Evolutionary conservation across 2,888 invertebrate species (phyloP).

Genomic region (Pseudoips prasinana): DNA sequence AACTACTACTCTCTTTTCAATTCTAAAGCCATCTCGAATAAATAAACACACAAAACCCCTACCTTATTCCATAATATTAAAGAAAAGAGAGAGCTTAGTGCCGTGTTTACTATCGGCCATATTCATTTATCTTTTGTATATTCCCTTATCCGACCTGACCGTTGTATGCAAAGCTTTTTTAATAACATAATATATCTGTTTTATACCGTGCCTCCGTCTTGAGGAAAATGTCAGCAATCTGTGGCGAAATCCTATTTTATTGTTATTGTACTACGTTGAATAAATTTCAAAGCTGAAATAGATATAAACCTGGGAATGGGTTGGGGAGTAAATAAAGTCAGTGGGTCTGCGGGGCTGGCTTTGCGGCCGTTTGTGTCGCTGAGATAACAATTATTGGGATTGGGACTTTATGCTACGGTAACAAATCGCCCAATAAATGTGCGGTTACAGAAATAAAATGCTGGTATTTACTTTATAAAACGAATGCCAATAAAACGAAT

Average conservation of each 20-base stretch:
- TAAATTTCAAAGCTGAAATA: slow-evolving; percentile 53
- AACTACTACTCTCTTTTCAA: background rate
- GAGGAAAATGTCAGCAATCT: slow-evolving; percentile 75
- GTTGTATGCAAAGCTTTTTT: slow-evolving; percentile 68
- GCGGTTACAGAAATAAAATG: slow-evolving; percentile 26
- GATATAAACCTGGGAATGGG: slow-evolving; percentile 70
- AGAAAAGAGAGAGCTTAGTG: slow-evolving; percentile 16
- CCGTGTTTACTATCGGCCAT: slow-evolving; percentile 24
- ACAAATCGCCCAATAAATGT: slow-evolving; percentile 45
- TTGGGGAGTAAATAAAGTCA: slow-evolving; percentile 68
- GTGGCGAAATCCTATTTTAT: slow-evolving; percentile 72
- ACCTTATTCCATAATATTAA: slow-evolving; percentile 9
- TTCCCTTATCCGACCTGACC: slow-evolving; percentile 39
- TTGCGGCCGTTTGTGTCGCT: slow-evolving; percentile 48
- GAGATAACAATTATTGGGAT: slow-evolving; percentile 73
- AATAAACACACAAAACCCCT: background rate
- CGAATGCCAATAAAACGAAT: slow-evolving; percentile 13
- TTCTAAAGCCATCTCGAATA: background rate
- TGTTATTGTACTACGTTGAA: slow-evolving; percentile 74
- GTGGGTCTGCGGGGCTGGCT: slow-evolving; percentile 44
- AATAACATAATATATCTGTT: slow-evolving; percentile 63
- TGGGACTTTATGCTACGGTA: slow-evolving; percentile 53
- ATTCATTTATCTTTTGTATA: slow-evolving; percentile 36
- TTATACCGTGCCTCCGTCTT: slow-evolving; percentile 63
- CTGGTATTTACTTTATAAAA: slow-evolving; percentile 17